A percentile compares a stretch with the other conserved stretches of the same genome.
phyloP scores from a whole-genome alignment of 2,797 vertebrate genomes.

The Hipposideros larvatus region DNA sequence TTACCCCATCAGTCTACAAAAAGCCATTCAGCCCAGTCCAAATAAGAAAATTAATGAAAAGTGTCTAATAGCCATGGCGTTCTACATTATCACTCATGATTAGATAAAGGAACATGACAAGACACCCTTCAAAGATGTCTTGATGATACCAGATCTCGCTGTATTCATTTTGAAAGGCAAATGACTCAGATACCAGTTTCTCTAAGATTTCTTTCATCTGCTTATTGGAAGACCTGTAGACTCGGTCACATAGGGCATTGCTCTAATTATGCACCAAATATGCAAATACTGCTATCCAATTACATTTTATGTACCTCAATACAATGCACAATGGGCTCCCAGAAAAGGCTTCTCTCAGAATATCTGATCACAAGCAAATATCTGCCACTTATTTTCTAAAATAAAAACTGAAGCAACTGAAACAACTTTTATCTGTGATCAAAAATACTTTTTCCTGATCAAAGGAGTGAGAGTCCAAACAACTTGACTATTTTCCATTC shows the following conservation, averaged over 20 bases:
- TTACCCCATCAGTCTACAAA: not conserved
- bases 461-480: not conserved
- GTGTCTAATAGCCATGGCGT: not conserved
- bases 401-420: not conserved
- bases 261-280: not conserved
- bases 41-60: not conserved
- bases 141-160: not conserved
- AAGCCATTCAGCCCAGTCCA: not conserved
- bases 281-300: not conserved
- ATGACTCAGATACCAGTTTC: not conserved
- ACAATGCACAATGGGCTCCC: not conserved
- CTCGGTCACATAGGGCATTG: not conserved
- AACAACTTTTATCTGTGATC: constrained; percentile 34
- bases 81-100: not conserved
- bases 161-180: not conserved
- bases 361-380: constrained; percentile 39
- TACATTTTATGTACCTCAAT: not conserved
- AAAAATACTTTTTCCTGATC: constrained; percentile 39
- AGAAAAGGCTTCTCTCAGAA: not conserved
- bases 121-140: not conserved
- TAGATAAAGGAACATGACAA: not conserved
- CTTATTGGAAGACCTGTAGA: not conserved
- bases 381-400: constrained; percentile 28
- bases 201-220: not conserved
- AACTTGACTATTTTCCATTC: not conserved